phyloP scores from a whole-genome alignment of 2,113 vertebrate species.

The Aplodontia rufa region DNA sequence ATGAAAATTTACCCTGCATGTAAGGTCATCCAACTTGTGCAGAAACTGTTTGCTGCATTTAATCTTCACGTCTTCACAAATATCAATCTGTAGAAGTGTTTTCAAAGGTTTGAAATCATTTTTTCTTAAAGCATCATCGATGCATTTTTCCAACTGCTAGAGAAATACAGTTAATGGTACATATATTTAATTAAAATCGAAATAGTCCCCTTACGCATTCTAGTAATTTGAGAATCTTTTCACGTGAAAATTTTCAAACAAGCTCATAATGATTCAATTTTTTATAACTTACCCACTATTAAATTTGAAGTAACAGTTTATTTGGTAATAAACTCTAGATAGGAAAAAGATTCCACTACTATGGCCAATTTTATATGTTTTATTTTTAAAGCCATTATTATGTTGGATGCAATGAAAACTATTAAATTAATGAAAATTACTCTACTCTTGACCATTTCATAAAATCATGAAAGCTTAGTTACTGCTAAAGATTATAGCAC shows the following conservation, averaged over 20 bases:
- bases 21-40: constrained; percentile 91
- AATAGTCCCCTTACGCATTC: neutral
- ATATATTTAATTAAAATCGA: constrained; percentile 28
- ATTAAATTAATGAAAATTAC: constrained; percentile 38
- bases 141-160: constrained; percentile 89
- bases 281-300: neutral
- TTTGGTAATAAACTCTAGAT: neutral
- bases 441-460: constrained; percentile 14
- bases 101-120: constrained; percentile 85
- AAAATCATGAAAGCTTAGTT: neutral
- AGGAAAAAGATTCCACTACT: neutral
- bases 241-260: neutral
- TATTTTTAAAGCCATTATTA: constrained; percentile 9
- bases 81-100: constrained; percentile 85
- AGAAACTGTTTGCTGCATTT: constrained; percentile 92
- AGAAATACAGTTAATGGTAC: constrained; percentile 46
- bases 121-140: constrained; percentile 89
- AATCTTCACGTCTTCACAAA: constrained; percentile 77
- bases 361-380: constrained; percentile 16
- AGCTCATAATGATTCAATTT: neutral
- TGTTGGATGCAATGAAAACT: constrained; percentile 7
- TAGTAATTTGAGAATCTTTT: neutral
- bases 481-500: constrained; percentile 10
- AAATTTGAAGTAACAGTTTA: constrained; percentile 27
- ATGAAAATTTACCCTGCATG: constrained; percentile 87